Evolutionary conservation across 2,113 vertebrate genomes (phyloP).

Genomic region (Ctenomys sociabilis): DNA sequence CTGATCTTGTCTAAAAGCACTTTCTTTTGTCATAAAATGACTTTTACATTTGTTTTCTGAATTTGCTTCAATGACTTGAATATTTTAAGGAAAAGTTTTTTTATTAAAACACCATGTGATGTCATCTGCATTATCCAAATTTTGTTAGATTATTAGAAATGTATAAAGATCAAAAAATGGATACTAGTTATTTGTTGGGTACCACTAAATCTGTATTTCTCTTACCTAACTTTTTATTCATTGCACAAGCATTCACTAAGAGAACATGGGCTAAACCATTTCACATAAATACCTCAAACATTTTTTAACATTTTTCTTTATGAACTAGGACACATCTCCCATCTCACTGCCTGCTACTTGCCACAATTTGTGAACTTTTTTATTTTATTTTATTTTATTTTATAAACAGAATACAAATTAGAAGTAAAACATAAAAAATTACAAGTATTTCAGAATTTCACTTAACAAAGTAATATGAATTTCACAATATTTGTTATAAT

Average conservation of each 20-base stretch:
- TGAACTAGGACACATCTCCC: background rate
- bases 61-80: conserved; percentile 45
- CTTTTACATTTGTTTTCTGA: conserved; percentile 16
- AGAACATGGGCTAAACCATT: background rate
- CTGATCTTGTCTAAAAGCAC: background rate
- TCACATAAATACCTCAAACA: background rate
- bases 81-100: conserved; percentile 8
- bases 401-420: too few species aligned
- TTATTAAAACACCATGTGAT: background rate
- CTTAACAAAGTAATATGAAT: too few species aligned
- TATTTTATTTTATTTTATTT: too few species aligned
- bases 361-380: conserved; percentile 1
- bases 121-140: background rate
- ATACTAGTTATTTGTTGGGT: conserved; percentile 40
- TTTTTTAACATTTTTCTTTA: conserved; percentile 46
- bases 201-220: conserved; percentile 4
- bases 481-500: too few species aligned
- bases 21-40: conserved; percentile 30
- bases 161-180: background rate
- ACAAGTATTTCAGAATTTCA: too few species aligned
- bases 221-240: conserved; percentile 1
- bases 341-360: conserved; percentile 5
- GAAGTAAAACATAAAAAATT: too few species aligned
- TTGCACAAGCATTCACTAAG: background rate
- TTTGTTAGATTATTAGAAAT: conserved; percentile 26